Evolutionary conservation across 2,888 invertebrate species (phyloP).

Genomic region (Parnassius smintheus): DNA sequence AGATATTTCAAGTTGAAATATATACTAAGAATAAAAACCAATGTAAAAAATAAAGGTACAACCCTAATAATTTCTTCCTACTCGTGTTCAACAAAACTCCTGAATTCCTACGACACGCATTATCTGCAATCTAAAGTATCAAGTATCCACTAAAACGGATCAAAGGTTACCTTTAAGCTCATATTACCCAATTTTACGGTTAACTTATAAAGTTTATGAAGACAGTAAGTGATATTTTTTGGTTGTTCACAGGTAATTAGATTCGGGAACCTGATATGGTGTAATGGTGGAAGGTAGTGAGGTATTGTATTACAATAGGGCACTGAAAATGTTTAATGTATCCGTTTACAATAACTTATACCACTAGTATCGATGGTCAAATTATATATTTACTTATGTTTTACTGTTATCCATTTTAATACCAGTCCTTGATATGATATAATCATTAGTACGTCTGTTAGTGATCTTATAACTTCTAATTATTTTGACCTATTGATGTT

Average conservation of each 20-base stretch:
- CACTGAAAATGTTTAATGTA: conserved; percentile 6
- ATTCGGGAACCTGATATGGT: conserved; percentile 24
- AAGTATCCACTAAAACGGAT: conserved; percentile 7
- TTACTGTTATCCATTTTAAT: too few species aligned
- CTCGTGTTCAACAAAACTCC: neutral
- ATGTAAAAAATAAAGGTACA: too few species aligned
- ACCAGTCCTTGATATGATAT: too few species aligned
- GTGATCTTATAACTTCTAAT: too few species aligned
- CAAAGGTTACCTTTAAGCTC: conserved; percentile 11
- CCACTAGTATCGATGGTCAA: too few species aligned
- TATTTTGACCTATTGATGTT: too few species aligned
- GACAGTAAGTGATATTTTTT: conserved; percentile 14
- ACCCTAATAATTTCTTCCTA: too few species aligned
- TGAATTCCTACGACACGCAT: neutral
- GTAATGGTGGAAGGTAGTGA: neutral
- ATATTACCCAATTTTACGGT: conserved; percentile 32
- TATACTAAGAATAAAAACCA: too few species aligned
- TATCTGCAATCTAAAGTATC: neutral
- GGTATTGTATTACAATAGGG: conserved; percentile 7
- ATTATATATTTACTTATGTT: too few species aligned
- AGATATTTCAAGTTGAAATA: too few species aligned
- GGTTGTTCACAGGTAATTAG: conserved; percentile 39
- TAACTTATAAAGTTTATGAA: conserved; percentile 12
- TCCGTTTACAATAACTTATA: neutral
- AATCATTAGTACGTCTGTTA: too few species aligned